Evolutionary conservation across 2,797 vertebrate genomes (phyloP), one percentile per base, ranked within the genome.

Genomic region (Cephalopachus bancanus): DNA sequence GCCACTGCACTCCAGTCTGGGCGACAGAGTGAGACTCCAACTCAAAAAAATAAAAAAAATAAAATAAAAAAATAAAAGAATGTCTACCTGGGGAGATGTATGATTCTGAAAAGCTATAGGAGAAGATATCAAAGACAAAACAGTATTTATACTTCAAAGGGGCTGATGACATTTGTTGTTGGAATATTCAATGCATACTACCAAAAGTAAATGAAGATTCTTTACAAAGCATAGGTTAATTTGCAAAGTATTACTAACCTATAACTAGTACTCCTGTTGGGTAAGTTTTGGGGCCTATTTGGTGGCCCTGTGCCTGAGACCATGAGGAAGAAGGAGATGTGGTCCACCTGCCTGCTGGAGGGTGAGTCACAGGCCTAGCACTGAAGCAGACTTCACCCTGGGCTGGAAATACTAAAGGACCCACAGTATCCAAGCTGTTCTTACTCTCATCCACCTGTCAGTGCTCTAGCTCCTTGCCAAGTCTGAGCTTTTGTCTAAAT

Each of bases 91-190:
- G 10, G 10, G 59, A 26, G 71, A 86, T 91, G 53, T 10, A 79
- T 65, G 33, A 95, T 84, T 95, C 84, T 96, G 81, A 83, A 86
- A 69, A 84, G 37, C 20, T 79, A 53, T 22, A n/a, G 57, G 7
- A 79, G 7, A 96, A 93, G 37, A 44, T 87, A 89, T 19, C n/a
- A 96, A 89, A 91, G 72, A 65, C 37, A 92, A 89, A 81, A 75
- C 16, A 95, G 57, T 79, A 75, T 28, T 95, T 75, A 24, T 91
- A 19, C 22, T 91, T 95, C 51, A 94, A 75, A 85, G 37, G n/a
- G 81, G 59, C 7, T 83, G 60, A 85, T 79, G 24, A 81, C 24
- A n/a, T 28, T 76, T 65, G 24, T 37, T 65, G 30, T 33, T 78
- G 33, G 24, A 94, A 92, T 94, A 86, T 83, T 80, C 17, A 91